Percentiles rank a stretch among this genome's conserved stretches.
phyloP scores from a whole-genome alignment of 64 coral and sea anemone species.

The Pachyseris speciosa region DNA sequence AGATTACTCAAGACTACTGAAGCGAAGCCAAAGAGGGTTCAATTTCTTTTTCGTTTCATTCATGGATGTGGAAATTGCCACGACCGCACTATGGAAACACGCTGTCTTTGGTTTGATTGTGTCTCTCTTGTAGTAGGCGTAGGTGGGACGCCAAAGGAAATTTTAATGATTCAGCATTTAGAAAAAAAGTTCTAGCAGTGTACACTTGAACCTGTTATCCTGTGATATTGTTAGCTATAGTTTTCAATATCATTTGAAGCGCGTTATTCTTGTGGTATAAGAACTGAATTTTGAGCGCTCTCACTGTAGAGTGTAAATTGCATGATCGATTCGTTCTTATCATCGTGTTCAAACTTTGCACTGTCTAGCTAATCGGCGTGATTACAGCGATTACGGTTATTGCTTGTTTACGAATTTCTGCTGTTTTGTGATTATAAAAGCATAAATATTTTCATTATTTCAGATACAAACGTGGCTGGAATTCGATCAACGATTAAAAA shows the following conservation, averaged over 20 bases:
- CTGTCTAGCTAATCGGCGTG: conserved; percentile 83
- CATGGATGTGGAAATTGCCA: background rate
- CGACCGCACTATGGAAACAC: conserved; percentile 10
- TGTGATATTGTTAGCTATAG: conserved; percentile 4
- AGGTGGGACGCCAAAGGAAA: conserved; percentile 20
- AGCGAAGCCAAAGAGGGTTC: background rate
- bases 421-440: conserved; percentile 72
- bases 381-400: conserved; percentile 95
- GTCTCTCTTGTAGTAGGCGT: background rate
- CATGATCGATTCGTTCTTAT: conserved; percentile 88
- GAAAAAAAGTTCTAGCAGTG: background rate
- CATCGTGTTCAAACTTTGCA: conserved; percentile 75
- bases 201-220: conserved; percentile 1
- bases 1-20: conserved; percentile 3
- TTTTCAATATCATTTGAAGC: conserved; percentile 50
- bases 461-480: conserved; percentile 18
- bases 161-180: conserved; percentile 60
- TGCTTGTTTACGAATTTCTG: conserved; percentile 98
- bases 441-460: conserved; percentile 92
- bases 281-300: conserved; percentile 29
- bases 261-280: conserved; percentile 20
- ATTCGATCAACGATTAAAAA: conserved; percentile 53
- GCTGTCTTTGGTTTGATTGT: conserved; percentile 15
- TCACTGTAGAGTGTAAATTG: conserved; percentile 90
- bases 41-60: conserved; percentile 27